phyloP scores from a whole-genome alignment of 64 coral and sea anemone species.

The Stichodactyla helianthus region DNA sequence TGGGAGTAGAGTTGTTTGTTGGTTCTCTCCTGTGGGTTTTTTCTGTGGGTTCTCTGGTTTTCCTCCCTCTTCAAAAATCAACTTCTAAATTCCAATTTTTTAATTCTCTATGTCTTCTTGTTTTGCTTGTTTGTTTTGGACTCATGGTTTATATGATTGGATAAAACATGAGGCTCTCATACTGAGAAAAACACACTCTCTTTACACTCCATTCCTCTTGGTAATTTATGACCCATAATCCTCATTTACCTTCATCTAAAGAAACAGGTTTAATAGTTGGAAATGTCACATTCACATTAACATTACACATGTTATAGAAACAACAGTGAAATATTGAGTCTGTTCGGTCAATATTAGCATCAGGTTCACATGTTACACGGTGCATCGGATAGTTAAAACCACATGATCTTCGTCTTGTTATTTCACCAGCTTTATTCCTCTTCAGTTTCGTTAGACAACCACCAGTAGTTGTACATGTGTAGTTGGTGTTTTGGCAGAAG shows the following conservation, averaged over 20 bases:
- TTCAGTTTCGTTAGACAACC: constrained; percentile 8
- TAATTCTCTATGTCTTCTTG: too few relatives aligned
- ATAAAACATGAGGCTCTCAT: too few relatives aligned
- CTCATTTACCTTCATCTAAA: background rate
- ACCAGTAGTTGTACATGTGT: constrained; percentile 28
- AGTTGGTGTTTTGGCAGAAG: background rate
- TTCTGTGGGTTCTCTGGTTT: too few relatives aligned
- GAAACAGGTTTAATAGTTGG: constrained; percentile 20
- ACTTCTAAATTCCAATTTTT: too few relatives aligned
- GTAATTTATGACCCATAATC: background rate
- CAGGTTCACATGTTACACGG: background rate
- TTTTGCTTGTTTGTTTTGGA: too few relatives aligned
- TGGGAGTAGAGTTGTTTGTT: too few relatives aligned
- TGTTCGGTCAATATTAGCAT: background rate
- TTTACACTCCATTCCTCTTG: too few relatives aligned
- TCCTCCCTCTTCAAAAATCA: too few relatives aligned
- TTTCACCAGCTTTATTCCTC: background rate
- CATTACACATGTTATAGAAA: constrained; percentile 68
- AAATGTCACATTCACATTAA: constrained; percentile 6
- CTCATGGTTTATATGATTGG: too few relatives aligned
- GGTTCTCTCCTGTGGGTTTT: too few relatives aligned
- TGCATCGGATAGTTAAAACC: background rate
- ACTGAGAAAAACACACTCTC: too few relatives aligned
- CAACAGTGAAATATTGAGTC: constrained; percentile 29
- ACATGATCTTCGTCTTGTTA: background rate